phyloP scores from a whole-genome alignment of 2,113 vertebrate genomes.

The Taxidea taxus region DNA sequence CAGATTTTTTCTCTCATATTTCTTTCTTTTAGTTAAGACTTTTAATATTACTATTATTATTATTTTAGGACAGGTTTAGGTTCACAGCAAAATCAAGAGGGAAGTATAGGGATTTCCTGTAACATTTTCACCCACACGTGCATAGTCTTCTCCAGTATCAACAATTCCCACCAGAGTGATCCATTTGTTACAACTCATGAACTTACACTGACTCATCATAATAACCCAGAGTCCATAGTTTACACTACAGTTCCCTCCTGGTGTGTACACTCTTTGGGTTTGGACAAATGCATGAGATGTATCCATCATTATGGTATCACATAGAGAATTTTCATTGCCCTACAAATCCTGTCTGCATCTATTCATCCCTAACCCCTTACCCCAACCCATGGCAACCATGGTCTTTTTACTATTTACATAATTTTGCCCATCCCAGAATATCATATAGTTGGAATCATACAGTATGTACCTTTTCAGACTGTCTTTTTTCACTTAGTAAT shows the following conservation, averaged over 20 bases:
- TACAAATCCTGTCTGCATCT: not conserved
- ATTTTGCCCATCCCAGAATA: not conserved
- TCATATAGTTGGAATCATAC: not conserved
- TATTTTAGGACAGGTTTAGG: not conserved
- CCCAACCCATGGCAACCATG: not conserved
- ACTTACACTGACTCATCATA: not conserved
- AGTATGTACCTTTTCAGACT: not conserved
- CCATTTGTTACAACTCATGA: not conserved
- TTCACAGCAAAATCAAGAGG: not conserved
- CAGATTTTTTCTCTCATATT: not conserved
- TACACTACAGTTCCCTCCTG: not conserved
- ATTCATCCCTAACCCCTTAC: not conserved
- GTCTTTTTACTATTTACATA: not conserved
- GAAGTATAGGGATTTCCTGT: not conserved
- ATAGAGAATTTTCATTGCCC: not conserved
- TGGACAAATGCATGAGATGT: not conserved
- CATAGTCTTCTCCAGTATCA: not conserved
- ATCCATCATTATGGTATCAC: not conserved
- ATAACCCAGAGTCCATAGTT: not conserved
- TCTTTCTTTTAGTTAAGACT: not conserved
- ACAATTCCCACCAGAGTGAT: not conserved
- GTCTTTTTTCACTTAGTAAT: not conserved
- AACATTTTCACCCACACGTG: not conserved
- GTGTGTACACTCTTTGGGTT: not conserved
- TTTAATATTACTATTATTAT: not conserved